A percentile compares a stretch with the other conserved stretches of the same genome.
phyloP scores from a whole-genome alignment of 2,888 invertebrate species.

The Thalpophila matura region DNA sequence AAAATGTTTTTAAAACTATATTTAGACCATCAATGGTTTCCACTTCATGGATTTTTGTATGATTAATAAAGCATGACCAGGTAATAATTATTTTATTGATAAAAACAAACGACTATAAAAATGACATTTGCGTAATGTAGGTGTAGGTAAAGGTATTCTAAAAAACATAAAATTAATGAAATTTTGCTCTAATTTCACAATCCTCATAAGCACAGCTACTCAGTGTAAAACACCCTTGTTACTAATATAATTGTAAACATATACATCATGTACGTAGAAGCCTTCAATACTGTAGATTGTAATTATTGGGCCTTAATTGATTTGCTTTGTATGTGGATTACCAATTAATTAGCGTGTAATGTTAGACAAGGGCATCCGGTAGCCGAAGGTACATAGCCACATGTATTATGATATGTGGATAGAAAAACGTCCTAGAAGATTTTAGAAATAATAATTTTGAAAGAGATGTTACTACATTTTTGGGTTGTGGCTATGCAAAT shows the following conservation, averaged over 20 bases:
- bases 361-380: constrained; percentile 70
- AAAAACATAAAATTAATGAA: too few species aligned
- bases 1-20: not conserved
- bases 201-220: constrained; percentile 12
- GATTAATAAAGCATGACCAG: too few species aligned
- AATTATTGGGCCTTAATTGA: constrained; percentile 87
- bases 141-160: too few species aligned
- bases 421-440: constrained; percentile 9
- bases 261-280: constrained; percentile 50
- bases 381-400: constrained; percentile 22
- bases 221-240: constrained; percentile 34
- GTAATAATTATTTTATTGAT: too few species aligned
- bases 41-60: not conserved
- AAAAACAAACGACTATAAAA: too few species aligned
- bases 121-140: too few species aligned
- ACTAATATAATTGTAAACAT: constrained; percentile 47
- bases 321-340: constrained; percentile 88
- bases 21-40: too few species aligned
- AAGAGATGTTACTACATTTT: not conserved
- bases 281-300: constrained; percentile 72
- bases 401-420: not conserved
- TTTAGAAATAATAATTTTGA: not conserved
- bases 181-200: constrained; percentile 9
- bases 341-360: constrained; percentile 86
- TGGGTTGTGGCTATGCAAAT: not conserved